These are phyloP conservation scores for Nyctibius bracteatus DNA, from an alignment of 2,113 vertebrate genomes.

Conservation along the genomic window DNA sequence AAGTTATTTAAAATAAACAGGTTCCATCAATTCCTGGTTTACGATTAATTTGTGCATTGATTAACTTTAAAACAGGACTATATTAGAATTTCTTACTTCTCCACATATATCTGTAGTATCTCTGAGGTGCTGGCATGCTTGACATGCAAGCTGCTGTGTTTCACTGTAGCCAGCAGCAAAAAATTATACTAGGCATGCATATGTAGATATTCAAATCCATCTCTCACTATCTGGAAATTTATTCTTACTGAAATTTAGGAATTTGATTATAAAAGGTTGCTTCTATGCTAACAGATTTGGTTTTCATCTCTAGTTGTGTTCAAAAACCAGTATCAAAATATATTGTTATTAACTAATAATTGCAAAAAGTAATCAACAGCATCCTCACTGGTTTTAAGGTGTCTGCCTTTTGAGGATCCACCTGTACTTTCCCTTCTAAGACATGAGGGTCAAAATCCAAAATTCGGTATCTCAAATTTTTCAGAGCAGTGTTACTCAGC, in stretches of 20 bases:
- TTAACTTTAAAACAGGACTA: neutral
- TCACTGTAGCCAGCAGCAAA: neutral
- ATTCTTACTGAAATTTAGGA: neutral
- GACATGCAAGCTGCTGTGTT: neutral
- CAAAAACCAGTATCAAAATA: neutral
- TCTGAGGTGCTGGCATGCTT: neutral
- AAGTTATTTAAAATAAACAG: neutral
- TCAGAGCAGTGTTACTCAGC: conserved; percentile 80
- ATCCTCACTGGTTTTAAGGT: conserved; percentile 83
- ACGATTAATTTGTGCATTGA: neutral
- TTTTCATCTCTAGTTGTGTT: neutral
- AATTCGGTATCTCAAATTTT: conserved; percentile 82
- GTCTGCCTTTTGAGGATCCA: conserved; percentile 75
- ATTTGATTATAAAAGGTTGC: neutral
- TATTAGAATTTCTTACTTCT: neutral
- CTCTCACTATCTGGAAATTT: neutral
- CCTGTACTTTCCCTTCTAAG: conserved; percentile 83
- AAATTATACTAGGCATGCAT: neutral
- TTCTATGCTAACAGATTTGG: neutral
- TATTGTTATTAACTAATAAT: neutral
- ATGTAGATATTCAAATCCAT: neutral
- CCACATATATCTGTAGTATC: neutral
- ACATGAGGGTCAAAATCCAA: conserved; percentile 83
- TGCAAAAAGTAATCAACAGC: neutral
- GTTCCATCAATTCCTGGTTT: neutral